Base-by-base conservation (phyloP, 2,113 vertebrate species). In the Lagopus muta region DNA sequence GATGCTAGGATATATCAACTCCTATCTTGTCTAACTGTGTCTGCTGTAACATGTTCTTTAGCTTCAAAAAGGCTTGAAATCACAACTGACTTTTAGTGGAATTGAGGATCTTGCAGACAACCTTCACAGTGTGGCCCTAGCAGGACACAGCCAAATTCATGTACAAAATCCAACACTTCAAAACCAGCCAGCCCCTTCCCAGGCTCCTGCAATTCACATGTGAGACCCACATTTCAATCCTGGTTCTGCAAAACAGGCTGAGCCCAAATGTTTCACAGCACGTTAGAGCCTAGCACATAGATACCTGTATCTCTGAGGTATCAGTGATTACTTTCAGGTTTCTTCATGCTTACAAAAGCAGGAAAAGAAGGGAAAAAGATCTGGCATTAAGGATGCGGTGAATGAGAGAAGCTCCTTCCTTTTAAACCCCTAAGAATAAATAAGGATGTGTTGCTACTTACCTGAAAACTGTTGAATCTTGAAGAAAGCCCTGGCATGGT, bases 1-100 rank as follows among this genome's bases (percentile, higher is more conserved):
- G 43, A 40, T 0, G 0, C 4, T 58, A 52, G 81, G 45, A 16
- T 60, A 7, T 27, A 45, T 2, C 57, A 6, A 8, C 38, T 12
- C 13, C 10, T 20, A 17, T 32, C 28, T 48, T 58, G 45, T 15
- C 14, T 45, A n/a, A 30, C 45, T 7, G 16, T 40, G 16, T 18
- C 32, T 89, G 19, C 60, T 60, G 20, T 43, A 67, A 4, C 6
- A 32, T 11, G 21, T 88, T 83, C 55, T 47, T 43, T 17, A 87
- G 38, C 43, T 73, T 73, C 66, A 38, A 12, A 61, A 81, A 55
- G 21, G 21, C 12, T 25, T 45, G 74, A 57, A 80, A 54, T 52
- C 12, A 48, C 0, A 1, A 8, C 25, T 82, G 67, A 34, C 55
- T 70, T 83, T 10, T 5, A 32, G 45, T 38, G 40, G 70, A 34